phyloP scores from a whole-genome alignment of 1,140 invertebrate genomes.

The Drosophila triauraria region DNA sequence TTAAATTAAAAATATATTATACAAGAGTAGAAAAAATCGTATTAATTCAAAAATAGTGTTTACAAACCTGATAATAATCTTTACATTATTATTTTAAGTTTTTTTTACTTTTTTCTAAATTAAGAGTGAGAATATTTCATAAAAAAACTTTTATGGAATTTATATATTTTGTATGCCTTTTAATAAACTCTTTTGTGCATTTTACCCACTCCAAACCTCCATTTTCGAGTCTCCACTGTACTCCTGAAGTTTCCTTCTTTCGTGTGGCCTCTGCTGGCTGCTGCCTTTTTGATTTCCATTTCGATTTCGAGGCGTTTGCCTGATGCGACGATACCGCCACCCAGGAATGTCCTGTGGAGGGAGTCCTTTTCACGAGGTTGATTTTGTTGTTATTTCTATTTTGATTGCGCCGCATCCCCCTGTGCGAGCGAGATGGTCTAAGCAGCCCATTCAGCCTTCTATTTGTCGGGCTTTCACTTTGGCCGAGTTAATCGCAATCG shows the following conservation, averaged over 20 bases:
- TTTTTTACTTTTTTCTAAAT: too few species aligned
- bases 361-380: conserved; percentile 32
- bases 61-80: too few species aligned
- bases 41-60: too few species aligned
- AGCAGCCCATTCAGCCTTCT: conserved; percentile 36
- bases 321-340: conserved; percentile 83
- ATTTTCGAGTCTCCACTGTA: conserved; percentile 7
- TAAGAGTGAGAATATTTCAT: too few species aligned
- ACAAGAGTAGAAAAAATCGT: too few species aligned
- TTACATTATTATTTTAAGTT: too few species aligned
- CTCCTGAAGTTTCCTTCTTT: conserved; percentile 24
- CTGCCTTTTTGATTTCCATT: conserved; percentile 85
- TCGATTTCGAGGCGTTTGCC: conserved; percentile 84
- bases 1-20: too few species aligned
- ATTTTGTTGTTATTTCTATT: conserved; percentile 54
- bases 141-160: too few species aligned
- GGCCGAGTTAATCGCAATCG: conserved; percentile 76
- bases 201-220: too few species aligned
- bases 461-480: conserved; percentile 75
- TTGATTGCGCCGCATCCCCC: conserved; percentile 34
- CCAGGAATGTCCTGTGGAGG: conserved; percentile 47
- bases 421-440: conserved; percentile 3
- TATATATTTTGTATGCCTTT: too few species aligned
- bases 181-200: too few species aligned
- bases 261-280: conserved; percentile 39